Evolutionary conservation across 2,113 vertebrate genomes (phyloP), one percentile per base, ranked within the genome.

Genomic region (Ptilonorhynchus violaceus): DNA sequence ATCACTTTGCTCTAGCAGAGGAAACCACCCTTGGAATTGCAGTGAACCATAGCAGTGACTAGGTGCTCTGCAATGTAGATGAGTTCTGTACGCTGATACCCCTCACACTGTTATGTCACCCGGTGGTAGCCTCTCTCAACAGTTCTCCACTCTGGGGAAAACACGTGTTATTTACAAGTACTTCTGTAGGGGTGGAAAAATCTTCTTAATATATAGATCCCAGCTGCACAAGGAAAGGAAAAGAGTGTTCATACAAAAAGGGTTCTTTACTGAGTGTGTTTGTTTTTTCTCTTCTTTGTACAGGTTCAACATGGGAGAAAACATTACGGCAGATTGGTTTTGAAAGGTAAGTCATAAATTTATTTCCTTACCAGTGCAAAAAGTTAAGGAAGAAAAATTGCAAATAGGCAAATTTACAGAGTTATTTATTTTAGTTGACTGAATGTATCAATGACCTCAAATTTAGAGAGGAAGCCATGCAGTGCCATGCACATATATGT

Each of bases 291-390:
- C 53, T 94, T 96, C 80, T 94, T 15, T 89, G 62, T 97, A 7
- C 87, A 99, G 99, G 99, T 98, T 98, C 99, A 6, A 96, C 97
- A 1, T 99, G 99, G 99, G 99, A 99, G 98, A 99, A 99, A 97
- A 98, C 99, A 55, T 98, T 99, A 75, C 97, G 99, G 85, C 99
- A 99, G 94, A 99, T 99, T 76, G 99, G 99, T 92, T 99, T 99
- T 96, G 99, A 99, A 97, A 99, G 99, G 99, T 99, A 98, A 99
- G 98, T 69, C 11, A 16, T 30, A 10, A 9, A 35, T 78, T 95
- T 78, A 52, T 81, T 84, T 88, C 59, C n/a, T 92, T 92, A 58
- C 15, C 22, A 49, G 21, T 84, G 37, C 27, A 68, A 85, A 93
- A 79, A 81, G 25, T 39, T 81, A 82, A 70, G 50, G 42, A 69